Conservation (phyloP, 1,140 invertebrate species). For the Hypothenemus hampei region DNA sequence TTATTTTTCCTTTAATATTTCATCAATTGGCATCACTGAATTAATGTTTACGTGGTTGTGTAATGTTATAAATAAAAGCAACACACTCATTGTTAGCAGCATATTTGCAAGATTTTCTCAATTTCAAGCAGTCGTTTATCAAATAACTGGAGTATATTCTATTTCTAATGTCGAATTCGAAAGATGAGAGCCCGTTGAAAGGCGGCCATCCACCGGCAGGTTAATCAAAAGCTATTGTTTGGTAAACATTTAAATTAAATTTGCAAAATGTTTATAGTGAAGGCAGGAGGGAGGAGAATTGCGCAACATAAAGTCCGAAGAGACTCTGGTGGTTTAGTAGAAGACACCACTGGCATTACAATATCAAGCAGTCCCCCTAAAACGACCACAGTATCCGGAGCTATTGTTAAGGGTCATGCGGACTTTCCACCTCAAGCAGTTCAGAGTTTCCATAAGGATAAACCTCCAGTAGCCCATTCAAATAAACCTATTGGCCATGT, state of each 20-base stretch:
- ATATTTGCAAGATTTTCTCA: too few species aligned
- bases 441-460: constrained; percentile 73
- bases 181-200: constrained; percentile 63
- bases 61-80: too few species aligned
- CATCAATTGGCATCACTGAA: too few species aligned
- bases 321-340: constrained; percentile 40
- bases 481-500: constrained; percentile 55
- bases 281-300: constrained; percentile 88
- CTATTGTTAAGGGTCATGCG: constrained; percentile 71
- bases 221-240: constrained; percentile 45
- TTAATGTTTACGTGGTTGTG: too few species aligned
- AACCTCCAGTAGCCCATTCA: constrained; percentile 57
- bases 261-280: constrained; percentile 56
- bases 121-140: too few species aligned
- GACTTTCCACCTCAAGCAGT: constrained; percentile 86
- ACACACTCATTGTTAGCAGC: too few species aligned
- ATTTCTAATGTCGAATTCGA: constrained; percentile 58
- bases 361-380: constrained; percentile 63
- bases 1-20: too few species aligned
- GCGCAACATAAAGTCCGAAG: constrained; percentile 76
- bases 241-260: constrained; percentile 3
- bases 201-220: constrained; percentile 81
- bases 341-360: constrained; percentile 47
- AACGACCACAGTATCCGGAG: constrained; percentile 71
- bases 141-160: too few species aligned